Evolutionary conservation across 2,113 vertebrate genomes (phyloP), one percentile per base, ranked within the genome.

Genomic region (Nymphicus hollandicus): DNA sequence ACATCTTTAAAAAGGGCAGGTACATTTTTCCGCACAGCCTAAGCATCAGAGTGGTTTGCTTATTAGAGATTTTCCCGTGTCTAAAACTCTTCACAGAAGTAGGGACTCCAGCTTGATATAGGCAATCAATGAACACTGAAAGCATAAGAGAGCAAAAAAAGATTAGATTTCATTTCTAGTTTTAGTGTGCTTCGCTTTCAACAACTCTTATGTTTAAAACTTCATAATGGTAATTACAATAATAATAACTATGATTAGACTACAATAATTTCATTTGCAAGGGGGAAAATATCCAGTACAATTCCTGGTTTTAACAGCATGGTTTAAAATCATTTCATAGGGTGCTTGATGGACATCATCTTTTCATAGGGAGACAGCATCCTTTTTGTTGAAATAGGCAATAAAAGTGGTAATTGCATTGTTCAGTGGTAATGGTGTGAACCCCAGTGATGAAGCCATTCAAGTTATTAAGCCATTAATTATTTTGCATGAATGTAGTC

Each of bases 271-370:
- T 35, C 14, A 58, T 58, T 23, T 58, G 56, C 22, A 58, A 58
- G 56, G 18, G 7, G 12, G 5, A 22, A 31, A 15, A 4, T 11
- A 17, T 31, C 43, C 25, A n/a, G 5, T 3, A 2, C 7, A 5
- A 46, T 74, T 74, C 41, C 22, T 10, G 6, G 12, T 39, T 76
- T 68, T 66, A 23, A 22, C 27, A 73, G 25, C 29, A 69, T 7
- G 13, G 7, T 52, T 79, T 64, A 22, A 12, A 37, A 17, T 11
- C 1, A 2, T 65, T 90, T 55, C 18, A 28, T 9, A 41, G 49
- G 11, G 13, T 83, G 17, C 50, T 53, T 79, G 60, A 16, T 13
- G 61, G 31, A 11, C 61, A 33, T 14, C 33, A 17, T 47, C 25
- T 66, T 85, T 68, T 58, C n/a, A 43, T 5, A 39, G 11, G 43